phyloP scores from a whole-genome alignment of 2,888 invertebrate species.

The Syritta pipiens region DNA sequence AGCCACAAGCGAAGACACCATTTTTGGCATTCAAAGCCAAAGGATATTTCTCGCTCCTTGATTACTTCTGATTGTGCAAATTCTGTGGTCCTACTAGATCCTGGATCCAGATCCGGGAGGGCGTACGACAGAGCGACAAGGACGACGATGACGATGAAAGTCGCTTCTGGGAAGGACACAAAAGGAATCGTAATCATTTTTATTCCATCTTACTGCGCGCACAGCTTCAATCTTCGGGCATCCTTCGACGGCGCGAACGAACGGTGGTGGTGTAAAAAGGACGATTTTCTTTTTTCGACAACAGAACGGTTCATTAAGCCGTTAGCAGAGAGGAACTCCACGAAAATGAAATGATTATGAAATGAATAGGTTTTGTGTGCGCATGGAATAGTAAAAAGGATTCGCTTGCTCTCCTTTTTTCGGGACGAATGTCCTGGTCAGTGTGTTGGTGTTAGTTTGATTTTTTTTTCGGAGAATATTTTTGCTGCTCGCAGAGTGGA shows the following conservation, averaged over 20 bases:
- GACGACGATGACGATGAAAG: too few species aligned
- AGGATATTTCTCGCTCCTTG: conserved; percentile 31
- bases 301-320: conserved; percentile 56
- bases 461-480: background rate
- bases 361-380: conserved; percentile 45
- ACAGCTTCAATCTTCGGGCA: background rate
- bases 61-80: conserved; percentile 55
- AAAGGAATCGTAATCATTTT: conserved; percentile 50
- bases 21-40: conserved; percentile 42
- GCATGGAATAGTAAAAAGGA: conserved; percentile 31
- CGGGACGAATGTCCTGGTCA: conserved; percentile 7
- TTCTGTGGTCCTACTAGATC: conserved; percentile 17
- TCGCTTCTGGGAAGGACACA: conserved; percentile 7
- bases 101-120: too few species aligned
- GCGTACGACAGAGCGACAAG: too few species aligned
- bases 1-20: conserved; percentile 37
- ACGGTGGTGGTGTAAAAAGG: background rate
- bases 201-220: conserved; percentile 41
- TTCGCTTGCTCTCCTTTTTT: conserved; percentile 8
- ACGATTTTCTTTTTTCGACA: conserved; percentile 9
- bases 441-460: conserved; percentile 18
- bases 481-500: conserved; percentile 34
- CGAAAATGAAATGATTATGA: conserved; percentile 49
- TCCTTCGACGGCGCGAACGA: background rate
- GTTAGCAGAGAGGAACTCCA: conserved; percentile 23